Evolutionary conservation across 2,113 vertebrate species (phyloP).

Genomic region (Melanocharis versteri): DNA sequence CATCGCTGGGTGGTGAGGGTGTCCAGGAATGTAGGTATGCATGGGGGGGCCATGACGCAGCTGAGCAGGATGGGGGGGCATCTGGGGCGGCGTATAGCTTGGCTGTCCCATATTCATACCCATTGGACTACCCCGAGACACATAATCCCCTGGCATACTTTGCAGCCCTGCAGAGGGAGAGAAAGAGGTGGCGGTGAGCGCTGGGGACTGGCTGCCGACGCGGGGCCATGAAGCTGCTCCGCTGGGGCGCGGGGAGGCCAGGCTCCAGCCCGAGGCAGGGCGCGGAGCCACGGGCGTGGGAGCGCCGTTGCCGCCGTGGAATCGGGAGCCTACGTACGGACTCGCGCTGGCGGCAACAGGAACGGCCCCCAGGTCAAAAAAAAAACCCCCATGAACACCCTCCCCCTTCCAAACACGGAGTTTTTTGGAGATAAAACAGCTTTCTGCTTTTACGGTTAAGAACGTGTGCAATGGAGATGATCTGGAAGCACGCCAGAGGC

Average conservation of each 20-base stretch:
- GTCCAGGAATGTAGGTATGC: slow-evolving; percentile 89
- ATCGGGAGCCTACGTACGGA: rapidly evolving
- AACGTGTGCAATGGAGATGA: rapidly evolving
- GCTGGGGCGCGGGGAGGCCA: rapidly evolving
- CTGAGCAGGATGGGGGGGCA: slow-evolving; percentile 84
- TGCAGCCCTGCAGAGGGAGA: slow-evolving; percentile 82
- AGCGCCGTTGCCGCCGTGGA: background rate
- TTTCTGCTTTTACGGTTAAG: background rate
- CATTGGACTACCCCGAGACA: slow-evolving; percentile 88
- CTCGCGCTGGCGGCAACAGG: rapidly evolving
- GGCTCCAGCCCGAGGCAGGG: background rate
- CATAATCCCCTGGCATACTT: slow-evolving; percentile 88
- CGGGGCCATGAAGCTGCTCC: rapidly evolving
- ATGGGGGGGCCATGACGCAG: slow-evolving; percentile 84
- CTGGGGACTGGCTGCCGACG: background rate
- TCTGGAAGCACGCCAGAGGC: background rate
- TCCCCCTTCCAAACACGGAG: background rate
- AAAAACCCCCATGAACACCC: background rate
- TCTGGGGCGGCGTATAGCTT: slow-evolving; percentile 82
- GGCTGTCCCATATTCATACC: slow-evolving; percentile 86
- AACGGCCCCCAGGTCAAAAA: background rate
- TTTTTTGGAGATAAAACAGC: background rate
- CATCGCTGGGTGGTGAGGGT: slow-evolving; percentile 85
- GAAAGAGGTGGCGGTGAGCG: slow-evolving; percentile 43
- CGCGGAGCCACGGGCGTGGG: rapidly evolving